Conservation (phyloP, 2,888 invertebrate species). For the Eueremaeus valkanovi region DNA sequence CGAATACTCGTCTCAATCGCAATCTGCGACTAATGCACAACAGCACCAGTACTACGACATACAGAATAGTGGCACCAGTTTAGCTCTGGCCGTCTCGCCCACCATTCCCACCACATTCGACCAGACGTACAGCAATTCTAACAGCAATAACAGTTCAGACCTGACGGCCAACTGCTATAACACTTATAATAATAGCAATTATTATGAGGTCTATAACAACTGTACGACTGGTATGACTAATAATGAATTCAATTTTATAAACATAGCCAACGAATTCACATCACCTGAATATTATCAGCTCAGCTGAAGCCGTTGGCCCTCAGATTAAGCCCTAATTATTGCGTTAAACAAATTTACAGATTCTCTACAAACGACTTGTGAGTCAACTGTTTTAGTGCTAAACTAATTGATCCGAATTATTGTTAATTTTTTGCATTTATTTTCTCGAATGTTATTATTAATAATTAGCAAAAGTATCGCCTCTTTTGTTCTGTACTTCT, state of each 20-base stretch:
- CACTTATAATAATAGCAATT: slow-evolving; percentile 30
- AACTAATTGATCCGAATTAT: slow-evolving; percentile 21
- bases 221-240: slow-evolving; percentile 15
- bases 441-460: neutral
- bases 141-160: slow-evolving; percentile 30
- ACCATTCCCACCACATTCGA: slow-evolving; percentile 25
- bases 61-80: neutral
- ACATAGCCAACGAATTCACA: slow-evolving; percentile 81
- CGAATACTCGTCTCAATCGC: slow-evolving; percentile 13
- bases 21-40: neutral
- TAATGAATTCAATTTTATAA: slow-evolving; percentile 84
- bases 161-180: slow-evolving; percentile 15
- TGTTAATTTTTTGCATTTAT: slow-evolving; percentile 17
- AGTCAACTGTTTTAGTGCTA: slow-evolving; percentile 24
- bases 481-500: neutral
- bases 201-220: slow-evolving; percentile 26
- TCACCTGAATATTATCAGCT: slow-evolving; percentile 83
- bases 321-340: neutral
- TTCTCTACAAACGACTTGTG: neutral
- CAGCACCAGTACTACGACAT: slow-evolving; percentile 9
- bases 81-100: slow-evolving; percentile 17
- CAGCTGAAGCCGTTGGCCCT: slow-evolving; percentile 56
- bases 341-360: neutral
- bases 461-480: neutral
- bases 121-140: slow-evolving; percentile 17